Evolutionary conservation across 1,140 invertebrate genomes (phyloP).

Genomic region (Lordiphosa stackelbergi): DNA sequence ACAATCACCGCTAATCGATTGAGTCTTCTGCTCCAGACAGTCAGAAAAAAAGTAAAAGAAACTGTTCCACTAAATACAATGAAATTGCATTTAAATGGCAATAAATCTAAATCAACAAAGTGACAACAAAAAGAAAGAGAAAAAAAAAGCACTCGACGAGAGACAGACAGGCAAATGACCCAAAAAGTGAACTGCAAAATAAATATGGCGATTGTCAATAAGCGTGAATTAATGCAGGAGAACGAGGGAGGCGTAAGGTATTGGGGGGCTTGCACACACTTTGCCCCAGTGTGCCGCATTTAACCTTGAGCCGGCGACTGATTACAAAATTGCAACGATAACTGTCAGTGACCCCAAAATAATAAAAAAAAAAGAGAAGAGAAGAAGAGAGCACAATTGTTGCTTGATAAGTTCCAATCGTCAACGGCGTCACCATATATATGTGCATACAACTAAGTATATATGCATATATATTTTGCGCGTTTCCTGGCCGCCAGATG

Average conservation of each 20-base stretch:
- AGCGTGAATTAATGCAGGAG: conserved; percentile 24
- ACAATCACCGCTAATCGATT: conserved; percentile 26
- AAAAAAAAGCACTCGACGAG: conserved; percentile 10
- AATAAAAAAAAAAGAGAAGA: conserved; percentile 13
- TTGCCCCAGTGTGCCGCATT: conserved; percentile 34
- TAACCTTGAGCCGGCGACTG: conserved; percentile 69
- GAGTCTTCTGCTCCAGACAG: conserved; percentile 10
- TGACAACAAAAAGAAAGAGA: too few species aligned
- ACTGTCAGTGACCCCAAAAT: conserved; percentile 68
- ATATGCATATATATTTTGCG: conserved; percentile 3
- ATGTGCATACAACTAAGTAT: neutral
- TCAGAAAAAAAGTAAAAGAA: conserved; percentile 13
- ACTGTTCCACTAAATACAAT: conserved; percentile 49
- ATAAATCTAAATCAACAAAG: conserved; percentile 50
- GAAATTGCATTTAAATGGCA: conserved; percentile 60
- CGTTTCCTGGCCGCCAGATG: conserved; percentile 3
- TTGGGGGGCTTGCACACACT: neutral
- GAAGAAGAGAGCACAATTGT: conserved; percentile 11
- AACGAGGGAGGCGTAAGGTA: neutral
- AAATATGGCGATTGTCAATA: conserved; percentile 57
- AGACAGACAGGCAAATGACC: conserved; percentile 66
- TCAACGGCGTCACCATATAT: conserved; percentile 2
- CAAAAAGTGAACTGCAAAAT: conserved; percentile 51
- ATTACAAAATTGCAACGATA: conserved; percentile 75
- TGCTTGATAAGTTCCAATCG: conserved; percentile 38